These are phyloP conservation scores for Cossypha niveicapilla DNA, from an alignment of 2,797 vertebrate species.

Conservation along the genomic window DNA sequence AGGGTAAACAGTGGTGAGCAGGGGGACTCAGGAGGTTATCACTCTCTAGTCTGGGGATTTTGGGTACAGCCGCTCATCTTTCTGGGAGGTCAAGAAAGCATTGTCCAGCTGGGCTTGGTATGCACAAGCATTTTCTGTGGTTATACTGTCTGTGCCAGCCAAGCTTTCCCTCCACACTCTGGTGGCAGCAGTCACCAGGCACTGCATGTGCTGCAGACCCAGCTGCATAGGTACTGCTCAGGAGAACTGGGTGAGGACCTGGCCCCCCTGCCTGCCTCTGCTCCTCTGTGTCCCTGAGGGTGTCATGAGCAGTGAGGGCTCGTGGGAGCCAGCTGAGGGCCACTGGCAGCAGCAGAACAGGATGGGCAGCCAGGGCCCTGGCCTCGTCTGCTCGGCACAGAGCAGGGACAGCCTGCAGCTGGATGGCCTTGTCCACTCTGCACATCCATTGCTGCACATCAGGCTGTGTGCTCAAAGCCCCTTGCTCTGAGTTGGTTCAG, in stretches of 20 bases:
- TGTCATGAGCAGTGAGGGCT: rapidly evolving
- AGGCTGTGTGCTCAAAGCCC: not conserved
- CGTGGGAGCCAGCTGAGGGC: rapidly evolving
- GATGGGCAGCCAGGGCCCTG: not conserved
- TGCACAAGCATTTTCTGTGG: not conserved
- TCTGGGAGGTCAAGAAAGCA: not conserved
- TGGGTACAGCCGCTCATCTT: not conserved
- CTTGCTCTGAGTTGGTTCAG: not conserved
- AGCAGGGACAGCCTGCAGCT: not conserved
- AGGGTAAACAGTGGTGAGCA: not conserved
- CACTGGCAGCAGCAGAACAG: not conserved
- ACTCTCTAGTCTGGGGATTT: not conserved
- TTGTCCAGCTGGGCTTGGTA: not conserved
- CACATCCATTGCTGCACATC: rapidly evolving
- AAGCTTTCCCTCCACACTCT: not conserved
- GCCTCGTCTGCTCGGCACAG: not conserved
- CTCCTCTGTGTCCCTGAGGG: not conserved
- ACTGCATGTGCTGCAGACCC: not conserved
- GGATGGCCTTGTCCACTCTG: not conserved
- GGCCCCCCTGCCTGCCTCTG: not conserved
- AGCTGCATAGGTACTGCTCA: not conserved
- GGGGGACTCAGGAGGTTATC: not conserved
- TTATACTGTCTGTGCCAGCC: not conserved
- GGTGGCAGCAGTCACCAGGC: not conserved
- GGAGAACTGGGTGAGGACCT: not conserved